These are phyloP conservation scores for Meganola albula DNA, from an alignment of 2,888 invertebrate species.

Conservation along the genomic window DNA sequence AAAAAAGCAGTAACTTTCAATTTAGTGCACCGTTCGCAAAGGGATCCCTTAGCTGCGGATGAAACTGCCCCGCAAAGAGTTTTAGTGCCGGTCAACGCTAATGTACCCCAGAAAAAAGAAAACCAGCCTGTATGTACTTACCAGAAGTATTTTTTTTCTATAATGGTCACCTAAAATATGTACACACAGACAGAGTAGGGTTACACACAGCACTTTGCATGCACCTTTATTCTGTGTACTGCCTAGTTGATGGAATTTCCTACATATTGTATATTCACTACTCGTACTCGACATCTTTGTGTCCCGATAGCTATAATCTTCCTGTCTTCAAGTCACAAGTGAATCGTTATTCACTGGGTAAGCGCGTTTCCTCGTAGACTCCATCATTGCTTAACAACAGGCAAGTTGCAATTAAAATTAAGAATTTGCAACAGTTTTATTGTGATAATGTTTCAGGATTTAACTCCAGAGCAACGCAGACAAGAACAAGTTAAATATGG, in stretches of 20 bases:
- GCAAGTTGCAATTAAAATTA: too few species aligned
- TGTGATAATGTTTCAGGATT: too few species aligned
- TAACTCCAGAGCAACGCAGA: constrained; percentile 71
- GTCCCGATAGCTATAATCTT: too few species aligned
- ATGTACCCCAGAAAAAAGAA: constrained; percentile 56
- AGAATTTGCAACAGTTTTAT: too few species aligned
- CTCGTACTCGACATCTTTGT: neutral
- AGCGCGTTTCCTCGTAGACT: too few species aligned
- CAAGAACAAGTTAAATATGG: constrained; percentile 91
- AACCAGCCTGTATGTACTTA: constrained; percentile 64
- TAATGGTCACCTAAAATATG: neutral
- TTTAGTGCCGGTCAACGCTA: constrained; percentile 80
- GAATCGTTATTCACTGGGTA: too few species aligned
- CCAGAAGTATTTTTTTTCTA: constrained; percentile 1
- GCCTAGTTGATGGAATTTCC: too few species aligned
- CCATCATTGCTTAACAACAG: too few species aligned
- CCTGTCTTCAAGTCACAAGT: too few species aligned
- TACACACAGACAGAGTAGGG: neutral
- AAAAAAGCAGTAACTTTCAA: constrained; percentile 95
- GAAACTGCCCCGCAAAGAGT: constrained; percentile 93
- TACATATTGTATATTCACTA: neutral
- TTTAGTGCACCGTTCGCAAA: constrained; percentile 94
- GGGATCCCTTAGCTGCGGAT: constrained; percentile 93
- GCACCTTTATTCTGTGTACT: too few species aligned
- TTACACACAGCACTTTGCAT: neutral